Evolutionary conservation across 2,797 vertebrate species (phyloP).

Genomic region (Neosilurus mollespiculum): DNA sequence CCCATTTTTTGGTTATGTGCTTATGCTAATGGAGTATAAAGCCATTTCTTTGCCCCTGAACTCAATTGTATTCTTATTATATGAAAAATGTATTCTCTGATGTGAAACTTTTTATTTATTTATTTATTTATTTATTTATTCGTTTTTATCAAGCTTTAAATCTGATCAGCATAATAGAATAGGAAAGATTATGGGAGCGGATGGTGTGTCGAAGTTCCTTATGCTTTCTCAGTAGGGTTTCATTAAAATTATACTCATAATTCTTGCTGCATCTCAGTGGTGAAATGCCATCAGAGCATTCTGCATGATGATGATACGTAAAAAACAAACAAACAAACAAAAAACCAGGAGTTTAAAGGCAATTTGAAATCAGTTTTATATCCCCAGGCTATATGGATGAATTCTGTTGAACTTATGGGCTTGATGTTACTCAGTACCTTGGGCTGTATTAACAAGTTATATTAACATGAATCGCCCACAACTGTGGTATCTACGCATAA

Average conservation of each 20-base stretch:
- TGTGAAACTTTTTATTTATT: neutral
- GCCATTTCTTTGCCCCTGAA: neutral
- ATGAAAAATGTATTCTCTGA: constrained; percentile 3
- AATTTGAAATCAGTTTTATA: constrained; percentile 2
- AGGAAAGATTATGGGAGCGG: neutral
- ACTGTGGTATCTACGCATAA: neutral
- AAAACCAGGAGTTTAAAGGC: neutral
- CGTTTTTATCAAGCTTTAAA: neutral
- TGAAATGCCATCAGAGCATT: constrained; percentile 12
- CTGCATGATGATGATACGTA: constrained; percentile 11
- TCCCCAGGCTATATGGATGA: neutral
- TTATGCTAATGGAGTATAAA: constrained; percentile 16
- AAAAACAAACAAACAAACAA: too few relatives aligned
- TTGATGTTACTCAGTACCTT: neutral
- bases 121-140: too few relatives aligned
- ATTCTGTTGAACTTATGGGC: neutral
- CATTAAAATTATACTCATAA: constrained; percentile 31
- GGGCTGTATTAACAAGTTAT: neutral
- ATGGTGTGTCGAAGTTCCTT: neutral
- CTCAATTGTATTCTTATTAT: constrained; percentile 29
- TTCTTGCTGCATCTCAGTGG: neutral
- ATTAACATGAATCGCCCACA: constrained; percentile 1
- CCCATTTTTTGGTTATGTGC: neutral
- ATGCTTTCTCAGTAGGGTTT: neutral
- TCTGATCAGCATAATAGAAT: neutral